phyloP scores from a whole-genome alignment of 2,888 invertebrate species.

The Thumatha senex region DNA sequence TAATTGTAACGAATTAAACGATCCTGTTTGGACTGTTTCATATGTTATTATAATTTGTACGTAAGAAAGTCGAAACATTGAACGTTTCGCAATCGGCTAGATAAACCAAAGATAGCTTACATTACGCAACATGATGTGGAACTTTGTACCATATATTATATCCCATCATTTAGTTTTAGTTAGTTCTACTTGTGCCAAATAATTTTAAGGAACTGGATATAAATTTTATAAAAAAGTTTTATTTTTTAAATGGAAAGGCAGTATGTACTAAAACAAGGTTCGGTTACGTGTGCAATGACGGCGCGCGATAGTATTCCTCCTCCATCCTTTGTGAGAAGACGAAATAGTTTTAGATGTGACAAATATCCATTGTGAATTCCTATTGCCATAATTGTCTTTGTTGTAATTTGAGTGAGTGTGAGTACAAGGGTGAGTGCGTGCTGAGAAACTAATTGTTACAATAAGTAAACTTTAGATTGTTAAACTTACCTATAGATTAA shows the following conservation, averaged over 20 bases:
- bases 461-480: conserved; percentile 77
- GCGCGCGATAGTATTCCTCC: conserved; percentile 67
- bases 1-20: conserved; percentile 45
- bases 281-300: conserved; percentile 64
- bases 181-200: conserved; percentile 67
- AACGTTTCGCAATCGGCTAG: conserved; percentile 70
- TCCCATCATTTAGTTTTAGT: conserved; percentile 63
- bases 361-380: conserved; percentile 76
- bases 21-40: conserved; percentile 61
- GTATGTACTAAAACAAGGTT: conserved; percentile 61
- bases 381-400: conserved; percentile 77
- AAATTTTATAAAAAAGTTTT: conserved; percentile 54
- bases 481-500: conserved; percentile 83
- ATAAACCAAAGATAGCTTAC: conserved; percentile 79
- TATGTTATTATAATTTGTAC: conserved; percentile 62
- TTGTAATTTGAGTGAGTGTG: conserved; percentile 53
- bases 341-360: conserved; percentile 49
- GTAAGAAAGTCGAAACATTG: conserved; percentile 57
- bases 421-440: conserved; percentile 17
- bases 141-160: conserved; percentile 67
- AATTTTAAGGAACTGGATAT: conserved; percentile 61
- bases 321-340: conserved; percentile 51
- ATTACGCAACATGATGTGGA: conserved; percentile 57
- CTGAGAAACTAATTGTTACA: conserved; percentile 64
- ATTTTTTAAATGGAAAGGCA: conserved; percentile 68